These are phyloP conservation scores for Coelinius sp. DNA, from an alignment of 2,888 invertebrate genomes.

Conservation along the genomic window DNA sequence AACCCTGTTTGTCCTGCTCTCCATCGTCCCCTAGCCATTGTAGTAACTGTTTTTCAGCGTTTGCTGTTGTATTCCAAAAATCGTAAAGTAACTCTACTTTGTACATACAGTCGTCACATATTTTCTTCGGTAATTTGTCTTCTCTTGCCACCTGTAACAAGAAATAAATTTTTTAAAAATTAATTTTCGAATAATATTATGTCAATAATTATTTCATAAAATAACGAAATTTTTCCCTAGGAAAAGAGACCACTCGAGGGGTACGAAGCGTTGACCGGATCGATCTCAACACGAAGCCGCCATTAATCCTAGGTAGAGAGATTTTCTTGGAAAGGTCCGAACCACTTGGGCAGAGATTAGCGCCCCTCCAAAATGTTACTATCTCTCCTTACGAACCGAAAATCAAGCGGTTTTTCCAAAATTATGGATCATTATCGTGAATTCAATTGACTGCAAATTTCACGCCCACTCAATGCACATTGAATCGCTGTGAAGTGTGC, in stretches of 20 bases:
- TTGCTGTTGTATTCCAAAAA: constrained; percentile 80
- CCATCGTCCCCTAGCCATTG: constrained; percentile 68
- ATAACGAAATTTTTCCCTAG: no score
- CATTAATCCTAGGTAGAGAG: neutral
- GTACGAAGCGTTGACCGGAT: no score
- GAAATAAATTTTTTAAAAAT: constrained; percentile 24
- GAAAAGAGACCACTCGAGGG: no score
- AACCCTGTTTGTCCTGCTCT: constrained; percentile 64
- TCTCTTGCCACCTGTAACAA: constrained; percentile 76
- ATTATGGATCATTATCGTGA: neutral
- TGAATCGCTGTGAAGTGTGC: neutral
- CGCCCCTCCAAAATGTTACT: no score
- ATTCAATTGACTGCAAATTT: neutral
- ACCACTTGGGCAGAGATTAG: no score
- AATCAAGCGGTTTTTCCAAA: neutral
- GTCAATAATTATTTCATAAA: no score
- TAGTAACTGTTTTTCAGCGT: constrained; percentile 76
- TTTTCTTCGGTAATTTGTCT: constrained; percentile 80
- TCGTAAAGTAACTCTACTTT: constrained; percentile 81
- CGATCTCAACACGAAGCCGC: constrained; percentile 22
- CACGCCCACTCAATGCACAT: constrained; percentile 1
- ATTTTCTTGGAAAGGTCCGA: neutral
- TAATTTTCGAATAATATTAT: neutral
- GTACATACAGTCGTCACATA: constrained; percentile 80
- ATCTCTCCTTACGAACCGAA: no score